Base-by-base conservation (phyloP, 2,113 vertebrate species). In the Amblyornis subalaris region DNA sequence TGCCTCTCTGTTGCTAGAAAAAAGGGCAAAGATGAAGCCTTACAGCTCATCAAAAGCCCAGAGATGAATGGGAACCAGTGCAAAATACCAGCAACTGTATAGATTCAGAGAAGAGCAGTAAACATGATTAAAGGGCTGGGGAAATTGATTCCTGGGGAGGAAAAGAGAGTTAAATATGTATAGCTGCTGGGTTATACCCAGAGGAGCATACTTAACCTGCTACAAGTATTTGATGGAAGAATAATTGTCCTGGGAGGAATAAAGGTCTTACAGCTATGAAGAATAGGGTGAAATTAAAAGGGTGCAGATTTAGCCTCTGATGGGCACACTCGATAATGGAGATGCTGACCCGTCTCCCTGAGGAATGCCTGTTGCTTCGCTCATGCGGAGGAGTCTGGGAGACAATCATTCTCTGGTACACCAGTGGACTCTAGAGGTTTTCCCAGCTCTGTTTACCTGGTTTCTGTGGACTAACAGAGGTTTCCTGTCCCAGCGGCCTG, bases 261-360 rank as follows among this genome's bases (percentile, higher is more conserved):
- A 90, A 92, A 96, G 90, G 89, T 96, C 92, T 92, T 89, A 94
- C 73, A 93, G 70, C 80, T 96, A 95, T 92, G 94, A 96, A 95
- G 90, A 96, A 96, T 64, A 84, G 94, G 95, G 86, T 95, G 88
- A 96, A 96, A 95, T 95, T 94, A 94, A 96, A 94, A 93, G 94
- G 92, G 90, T 96, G 89, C 69, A 95, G 90, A 96, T 94, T 71
- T 67, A 86, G 80, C 86, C 76, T 90, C 86, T 84, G 83, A 90
- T 87, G 83, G 94, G 72, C 83, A 86, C 83, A 90, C 31, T 84
- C 5, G 5, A 93, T 94, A 95, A 93, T 78, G 92, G 90, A 78
- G 85, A 92, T 72, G 83, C 76, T 92, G 94, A 93, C 85, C 96
- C 81, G 73, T 45, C 31, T 95, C 96, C 92, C 92, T 53, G 76